A percentile compares a stretch with the other conserved stretches of the same genome.
phyloP scores from a whole-genome alignment of 2,888 invertebrate species.

The Rotaria macrura region DNA sequence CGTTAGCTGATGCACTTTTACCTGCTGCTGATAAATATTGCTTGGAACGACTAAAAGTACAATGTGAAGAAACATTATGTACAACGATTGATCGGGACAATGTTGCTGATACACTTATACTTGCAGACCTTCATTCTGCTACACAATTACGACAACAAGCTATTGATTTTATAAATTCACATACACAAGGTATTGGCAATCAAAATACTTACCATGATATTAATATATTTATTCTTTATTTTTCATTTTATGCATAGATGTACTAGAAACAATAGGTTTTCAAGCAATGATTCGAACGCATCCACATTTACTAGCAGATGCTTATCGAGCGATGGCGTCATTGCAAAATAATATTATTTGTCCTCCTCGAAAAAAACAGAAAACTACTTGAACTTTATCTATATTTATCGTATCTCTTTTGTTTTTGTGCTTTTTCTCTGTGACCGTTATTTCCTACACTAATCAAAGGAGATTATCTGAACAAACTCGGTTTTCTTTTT shows the following conservation, averaged over 20 bases:
- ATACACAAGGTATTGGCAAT: not conserved
- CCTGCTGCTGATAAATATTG: constrained; percentile 98
- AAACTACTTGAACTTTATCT: not conserved
- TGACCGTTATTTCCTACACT: not conserved
- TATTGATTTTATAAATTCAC: constrained; percentile 98
- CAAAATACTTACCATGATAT: no score
- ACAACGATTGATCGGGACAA: constrained; percentile 86
- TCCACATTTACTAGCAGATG: constrained; percentile 95
- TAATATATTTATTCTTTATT: constrained; percentile 21
- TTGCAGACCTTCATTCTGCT: constrained; percentile 92
- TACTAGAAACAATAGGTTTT: constrained; percentile 96
- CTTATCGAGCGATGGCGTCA: constrained; percentile 82
- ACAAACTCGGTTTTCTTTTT: not conserved
- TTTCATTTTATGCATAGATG: constrained; percentile 83
- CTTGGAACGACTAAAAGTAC: constrained; percentile 87
- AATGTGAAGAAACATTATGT: constrained; percentile 83
- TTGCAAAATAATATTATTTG: constrained; percentile 92
- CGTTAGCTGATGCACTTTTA: constrained; percentile 92
- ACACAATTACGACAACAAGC: constrained; percentile 97
- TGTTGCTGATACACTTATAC: constrained; percentile 66
- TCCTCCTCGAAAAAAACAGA: constrained; percentile 76
- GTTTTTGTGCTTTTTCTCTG: not conserved
- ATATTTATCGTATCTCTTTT: not conserved
- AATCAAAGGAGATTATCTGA: not conserved
- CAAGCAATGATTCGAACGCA: constrained; percentile 93